Evolutionary conservation across 2,888 invertebrate genomes (phyloP).

Genomic region (Ochlodes sylvanus): DNA sequence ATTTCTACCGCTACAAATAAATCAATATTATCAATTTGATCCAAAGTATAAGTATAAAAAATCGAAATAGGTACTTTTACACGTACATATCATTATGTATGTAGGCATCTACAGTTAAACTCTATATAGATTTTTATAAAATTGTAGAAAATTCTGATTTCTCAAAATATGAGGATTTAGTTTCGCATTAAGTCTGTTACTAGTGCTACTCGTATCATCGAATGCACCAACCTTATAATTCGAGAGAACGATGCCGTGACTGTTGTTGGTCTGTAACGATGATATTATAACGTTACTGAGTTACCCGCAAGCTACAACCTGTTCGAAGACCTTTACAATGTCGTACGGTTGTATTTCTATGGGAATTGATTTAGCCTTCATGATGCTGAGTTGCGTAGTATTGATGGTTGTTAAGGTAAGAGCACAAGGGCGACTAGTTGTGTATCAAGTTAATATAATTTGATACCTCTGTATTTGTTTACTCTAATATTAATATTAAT

Average conservation of each 20-base stretch:
- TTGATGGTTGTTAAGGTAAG: constrained; percentile 16
- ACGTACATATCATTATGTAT: too few relatives aligned
- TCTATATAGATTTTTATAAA: too few relatives aligned
- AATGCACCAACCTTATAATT: constrained; percentile 9
- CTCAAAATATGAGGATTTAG: too few relatives aligned
- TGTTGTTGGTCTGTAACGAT: constrained; percentile 51
- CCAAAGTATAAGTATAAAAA: too few relatives aligned
- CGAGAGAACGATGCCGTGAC: constrained; percentile 18
- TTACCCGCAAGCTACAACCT: constrained; percentile 54
- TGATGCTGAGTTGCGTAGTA: constrained; percentile 38
- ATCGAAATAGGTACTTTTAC: too few relatives aligned
- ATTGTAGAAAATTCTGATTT: too few relatives aligned
- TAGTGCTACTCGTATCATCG: neutral
- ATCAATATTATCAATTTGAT: too few relatives aligned
- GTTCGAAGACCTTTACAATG: constrained; percentile 61
- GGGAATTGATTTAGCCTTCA: constrained; percentile 49
- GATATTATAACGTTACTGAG: constrained; percentile 55
- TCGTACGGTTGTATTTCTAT: constrained; percentile 51
- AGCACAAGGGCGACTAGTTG: constrained; percentile 15
- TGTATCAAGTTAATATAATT: neutral
- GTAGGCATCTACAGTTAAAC: too few relatives aligned
- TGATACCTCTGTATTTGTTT: neutral
- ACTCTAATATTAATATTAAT: neutral
- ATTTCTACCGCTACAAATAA: too few relatives aligned
- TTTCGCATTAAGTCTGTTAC: too few relatives aligned